Evolutionary conservation across 2,113 vertebrate genomes (phyloP).

Genomic region (Myodes glareolus): DNA sequence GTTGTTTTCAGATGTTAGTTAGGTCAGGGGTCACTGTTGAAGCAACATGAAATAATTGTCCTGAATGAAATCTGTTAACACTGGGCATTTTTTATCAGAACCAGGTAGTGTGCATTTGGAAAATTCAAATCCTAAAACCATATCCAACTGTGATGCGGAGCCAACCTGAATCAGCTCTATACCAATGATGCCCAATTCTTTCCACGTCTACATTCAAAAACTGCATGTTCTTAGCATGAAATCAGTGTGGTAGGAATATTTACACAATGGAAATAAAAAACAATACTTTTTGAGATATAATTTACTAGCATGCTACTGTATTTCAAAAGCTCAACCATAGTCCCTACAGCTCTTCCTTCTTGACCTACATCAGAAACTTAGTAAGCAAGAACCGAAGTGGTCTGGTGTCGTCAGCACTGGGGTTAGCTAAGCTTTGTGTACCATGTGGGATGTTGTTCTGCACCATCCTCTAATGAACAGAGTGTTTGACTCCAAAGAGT

Average conservation of each 20-base stretch:
- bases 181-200: neutral
- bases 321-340: neutral
- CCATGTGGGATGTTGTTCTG: neutral
- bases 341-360: neutral
- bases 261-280: neutral
- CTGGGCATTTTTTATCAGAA: neutral
- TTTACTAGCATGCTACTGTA: neutral
- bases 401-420: neutral
- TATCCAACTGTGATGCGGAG: neutral
- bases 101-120: neutral
- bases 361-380: neutral
- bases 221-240: neutral
- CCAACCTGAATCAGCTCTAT: neutral
- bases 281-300: neutral
- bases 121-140: neutral
- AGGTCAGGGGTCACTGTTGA: neutral
- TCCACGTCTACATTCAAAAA: neutral
- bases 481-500: neutral
- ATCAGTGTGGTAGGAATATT: neutral
- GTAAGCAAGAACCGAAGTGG: neutral
- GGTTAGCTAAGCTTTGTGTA: neutral
- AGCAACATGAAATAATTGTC: neutral
- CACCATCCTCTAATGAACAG: neutral
- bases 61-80: neutral
- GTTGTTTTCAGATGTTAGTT: neutral